Evolutionary conservation across 2,888 invertebrate genomes (phyloP).

Genomic region (Synanthedon myopaeformis): DNA sequence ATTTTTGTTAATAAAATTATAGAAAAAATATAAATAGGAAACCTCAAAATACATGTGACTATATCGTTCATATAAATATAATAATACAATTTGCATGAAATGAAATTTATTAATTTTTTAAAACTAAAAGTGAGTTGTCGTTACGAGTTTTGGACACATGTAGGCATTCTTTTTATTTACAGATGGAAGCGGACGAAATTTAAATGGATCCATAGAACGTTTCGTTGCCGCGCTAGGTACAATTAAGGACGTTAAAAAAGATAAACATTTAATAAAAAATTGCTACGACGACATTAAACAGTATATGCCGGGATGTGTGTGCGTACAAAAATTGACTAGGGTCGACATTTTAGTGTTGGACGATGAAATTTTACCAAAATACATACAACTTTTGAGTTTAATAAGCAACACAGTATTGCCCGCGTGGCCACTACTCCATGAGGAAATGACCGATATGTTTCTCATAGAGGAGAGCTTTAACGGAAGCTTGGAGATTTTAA

Average conservation of each 20-base stretch:
- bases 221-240: conserved; percentile 30
- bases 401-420: conserved; percentile 61
- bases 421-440: conserved; percentile 70
- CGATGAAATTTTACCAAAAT: conserved; percentile 47
- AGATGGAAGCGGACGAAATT: conserved; percentile 16
- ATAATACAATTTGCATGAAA: conserved; percentile 5
- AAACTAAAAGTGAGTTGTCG: conserved; percentile 6
- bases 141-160: conserved; percentile 62
- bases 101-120: neutral
- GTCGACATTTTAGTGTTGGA: conserved; percentile 46
- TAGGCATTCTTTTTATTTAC: conserved; percentile 49
- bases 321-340: conserved; percentile 74
- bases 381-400: conserved; percentile 58
- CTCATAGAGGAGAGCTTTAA: conserved; percentile 64
- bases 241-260: conserved; percentile 28
- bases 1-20: no score
- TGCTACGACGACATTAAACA: conserved; percentile 14
- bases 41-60: conserved; percentile 23
- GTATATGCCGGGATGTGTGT: conserved; percentile 70
- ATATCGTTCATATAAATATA: conserved; percentile 1
- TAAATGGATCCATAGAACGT: conserved; percentile 8
- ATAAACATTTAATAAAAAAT: conserved; percentile 13
- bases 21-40: no score
- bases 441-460: conserved; percentile 53
- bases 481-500: conserved; percentile 57